A percentile compares a stretch with the other conserved stretches of the same genome.
phyloP scores from a whole-genome alignment of 2,888 invertebrate species.

The Crocallis elinguaria region DNA sequence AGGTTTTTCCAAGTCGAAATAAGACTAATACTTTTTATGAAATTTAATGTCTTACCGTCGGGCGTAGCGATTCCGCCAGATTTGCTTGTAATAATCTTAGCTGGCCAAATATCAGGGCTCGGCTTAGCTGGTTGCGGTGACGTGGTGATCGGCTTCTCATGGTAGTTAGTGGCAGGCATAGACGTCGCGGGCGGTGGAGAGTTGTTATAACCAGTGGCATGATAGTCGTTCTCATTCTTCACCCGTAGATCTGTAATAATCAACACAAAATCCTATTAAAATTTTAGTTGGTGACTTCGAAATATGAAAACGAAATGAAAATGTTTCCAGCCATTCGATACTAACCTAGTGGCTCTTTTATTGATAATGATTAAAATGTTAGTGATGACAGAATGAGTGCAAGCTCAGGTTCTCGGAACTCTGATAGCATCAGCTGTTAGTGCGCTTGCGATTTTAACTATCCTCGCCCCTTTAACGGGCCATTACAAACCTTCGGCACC shows the following conservation, averaged over 20 bases:
- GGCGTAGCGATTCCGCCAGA: slow-evolving; percentile 93
- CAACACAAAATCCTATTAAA: not conserved
- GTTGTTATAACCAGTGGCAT: slow-evolving; percentile 82
- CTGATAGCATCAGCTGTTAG: slow-evolving; percentile 17
- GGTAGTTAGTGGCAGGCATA: slow-evolving; percentile 72
- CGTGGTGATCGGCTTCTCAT: slow-evolving; percentile 74
- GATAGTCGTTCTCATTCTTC: slow-evolving; percentile 87
- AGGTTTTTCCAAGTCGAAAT: too few relatives aligned
- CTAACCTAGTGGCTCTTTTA: slow-evolving; percentile 22
- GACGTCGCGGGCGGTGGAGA: slow-evolving; percentile 85
- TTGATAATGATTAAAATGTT: slow-evolving; percentile 7
- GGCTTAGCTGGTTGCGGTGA: slow-evolving; percentile 84
- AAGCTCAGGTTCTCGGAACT: slow-evolving; percentile 4
- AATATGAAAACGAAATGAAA: slow-evolving; percentile 7
- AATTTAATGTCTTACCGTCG: slow-evolving; percentile 86
- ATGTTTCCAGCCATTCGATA: slow-evolving; percentile 20
- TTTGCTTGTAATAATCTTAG: slow-evolving; percentile 88
- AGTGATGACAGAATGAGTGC: slow-evolving; percentile 21
- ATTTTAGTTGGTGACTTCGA: not conserved
- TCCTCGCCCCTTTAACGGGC: slow-evolving; percentile 36
- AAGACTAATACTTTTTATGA: not conserved
- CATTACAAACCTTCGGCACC: slow-evolving; percentile 77
- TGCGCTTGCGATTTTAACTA: slow-evolving; percentile 19
- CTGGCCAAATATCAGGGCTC: slow-evolving; percentile 86
- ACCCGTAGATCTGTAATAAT: slow-evolving; percentile 89